Percentiles rank a stretch among this genome's conserved stretches.
Conservation (phyloP, 2,888 invertebrate genomes). For the Drosophila affinis region DNA sequence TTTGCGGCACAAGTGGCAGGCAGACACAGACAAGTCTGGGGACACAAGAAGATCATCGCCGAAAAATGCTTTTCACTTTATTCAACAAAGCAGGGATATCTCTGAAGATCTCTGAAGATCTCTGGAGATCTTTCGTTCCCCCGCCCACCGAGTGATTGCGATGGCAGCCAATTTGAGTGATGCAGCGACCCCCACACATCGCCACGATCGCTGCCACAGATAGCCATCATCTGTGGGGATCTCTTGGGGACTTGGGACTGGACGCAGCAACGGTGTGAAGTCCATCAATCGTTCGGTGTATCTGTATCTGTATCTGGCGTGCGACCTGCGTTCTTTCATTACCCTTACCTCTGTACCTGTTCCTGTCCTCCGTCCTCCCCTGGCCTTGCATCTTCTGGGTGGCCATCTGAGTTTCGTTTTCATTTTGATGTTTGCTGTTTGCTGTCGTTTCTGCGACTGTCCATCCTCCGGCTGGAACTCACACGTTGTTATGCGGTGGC, state of each 20-base stretch:
- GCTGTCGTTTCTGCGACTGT: slow-evolving; percentile 45
- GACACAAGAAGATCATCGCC: not conserved
- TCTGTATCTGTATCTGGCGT: slow-evolving; percentile 54
- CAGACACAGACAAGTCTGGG: slow-evolving; percentile 23
- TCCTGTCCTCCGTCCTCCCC: not conserved
- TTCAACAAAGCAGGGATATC: slow-evolving; percentile 2
- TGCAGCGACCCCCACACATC: slow-evolving; percentile 76
- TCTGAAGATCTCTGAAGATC: slow-evolving; percentile 17
- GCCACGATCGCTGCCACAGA: slow-evolving; percentile 62
- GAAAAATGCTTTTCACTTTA: too few species aligned
- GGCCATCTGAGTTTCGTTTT: slow-evolving; percentile 71
- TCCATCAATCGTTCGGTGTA: slow-evolving; percentile 74
- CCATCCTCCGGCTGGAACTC: slow-evolving; percentile 71
- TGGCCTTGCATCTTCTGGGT: slow-evolving; percentile 55
- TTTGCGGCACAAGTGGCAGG: slow-evolving; percentile 58
- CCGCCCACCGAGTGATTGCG: slow-evolving; percentile 39
- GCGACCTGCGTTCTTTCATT: slow-evolving; percentile 51
- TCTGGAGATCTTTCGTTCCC: slow-evolving; percentile 17
- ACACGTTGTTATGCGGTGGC: slow-evolving; percentile 73
- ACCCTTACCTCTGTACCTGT: slow-evolving; percentile 39
- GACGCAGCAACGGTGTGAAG: slow-evolving; percentile 60
- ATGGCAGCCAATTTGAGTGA: slow-evolving; percentile 74
- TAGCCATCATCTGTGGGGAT: slow-evolving; percentile 60
- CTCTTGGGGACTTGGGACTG: slow-evolving; percentile 8
- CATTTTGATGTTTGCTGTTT: slow-evolving; percentile 70